Conservation (phyloP, 2,113 vertebrate genomes). For the Erinaceus europaeus region DNA sequence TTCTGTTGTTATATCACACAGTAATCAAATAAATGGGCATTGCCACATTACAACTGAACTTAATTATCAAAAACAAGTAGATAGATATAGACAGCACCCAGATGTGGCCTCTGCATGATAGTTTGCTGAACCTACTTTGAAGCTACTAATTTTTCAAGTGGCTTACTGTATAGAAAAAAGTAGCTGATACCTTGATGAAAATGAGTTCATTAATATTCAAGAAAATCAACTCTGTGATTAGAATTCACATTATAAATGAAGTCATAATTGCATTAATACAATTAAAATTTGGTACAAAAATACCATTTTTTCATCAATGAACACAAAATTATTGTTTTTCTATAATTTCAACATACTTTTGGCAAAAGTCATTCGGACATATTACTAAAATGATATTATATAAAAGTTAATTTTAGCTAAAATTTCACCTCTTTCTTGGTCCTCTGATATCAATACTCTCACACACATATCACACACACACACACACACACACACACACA, state of each 20-base stretch:
- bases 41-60: not conserved
- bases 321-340: not conserved
- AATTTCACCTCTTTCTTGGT: not conserved
- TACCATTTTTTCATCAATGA: not conserved
- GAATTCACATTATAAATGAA: not conserved
- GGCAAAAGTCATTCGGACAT: not conserved
- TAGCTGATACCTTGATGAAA: not conserved
- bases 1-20: not conserved
- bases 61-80: not conserved
- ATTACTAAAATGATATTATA: not conserved
- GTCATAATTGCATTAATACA: not conserved
- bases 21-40: not conserved
- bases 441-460: not conserved
- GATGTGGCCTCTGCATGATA: not conserved
- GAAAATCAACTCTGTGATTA: not conserved
- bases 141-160: not conserved
- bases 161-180: not conserved
- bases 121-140: not conserved
- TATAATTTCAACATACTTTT: not conserved
- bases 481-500: not conserved
- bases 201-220: not conserved
- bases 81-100: not conserved
- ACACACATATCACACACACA: too few species aligned
- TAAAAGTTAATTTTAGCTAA: not conserved
- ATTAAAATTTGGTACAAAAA: not conserved